phyloP scores from a whole-genome alignment of 1,140 invertebrate genomes.

The Thaumetopoea pityocampa region DNA sequence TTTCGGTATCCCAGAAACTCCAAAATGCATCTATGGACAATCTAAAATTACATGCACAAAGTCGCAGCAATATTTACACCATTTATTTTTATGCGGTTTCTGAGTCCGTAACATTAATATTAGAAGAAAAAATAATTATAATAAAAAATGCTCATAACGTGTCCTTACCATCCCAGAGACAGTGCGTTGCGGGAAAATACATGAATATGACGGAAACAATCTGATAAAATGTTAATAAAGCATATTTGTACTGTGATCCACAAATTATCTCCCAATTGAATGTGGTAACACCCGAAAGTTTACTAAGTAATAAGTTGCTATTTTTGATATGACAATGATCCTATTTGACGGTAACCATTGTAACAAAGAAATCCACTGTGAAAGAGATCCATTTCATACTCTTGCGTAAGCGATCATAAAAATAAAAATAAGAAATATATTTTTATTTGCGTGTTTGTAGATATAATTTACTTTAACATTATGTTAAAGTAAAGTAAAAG shows the following conservation, averaged over 20 bases:
- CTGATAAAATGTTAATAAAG: conserved; percentile 35
- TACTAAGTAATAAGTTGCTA: no score
- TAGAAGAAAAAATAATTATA: conserved; percentile 24
- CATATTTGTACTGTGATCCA: conserved; percentile 35
- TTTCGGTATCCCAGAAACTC: conserved; percentile 38
- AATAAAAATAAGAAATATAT: no score
- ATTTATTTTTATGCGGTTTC: conserved; percentile 28
- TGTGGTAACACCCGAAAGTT: no score
- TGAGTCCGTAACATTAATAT: conserved; percentile 39
- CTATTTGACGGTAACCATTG: no score
- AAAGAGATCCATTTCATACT: no score
- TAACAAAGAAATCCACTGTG: no score
- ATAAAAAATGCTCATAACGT: conserved; percentile 41
- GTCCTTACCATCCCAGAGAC: conserved; percentile 57
- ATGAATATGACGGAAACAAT: conserved; percentile 45
- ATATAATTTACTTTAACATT: no score
- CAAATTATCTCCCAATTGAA: conserved; percentile 12
- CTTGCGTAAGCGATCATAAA: no score
- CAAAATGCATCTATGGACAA: conserved; percentile 12
- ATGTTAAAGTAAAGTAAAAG: no score
- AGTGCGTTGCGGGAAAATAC: conserved; percentile 51
- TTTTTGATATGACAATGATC: no score
- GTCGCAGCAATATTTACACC: conserved; percentile 11
- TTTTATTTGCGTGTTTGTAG: no score
- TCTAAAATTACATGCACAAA: conserved; percentile 14